Conservation (phyloP, 2,888 invertebrate species). For the Ormyrus rosae region DNA sequence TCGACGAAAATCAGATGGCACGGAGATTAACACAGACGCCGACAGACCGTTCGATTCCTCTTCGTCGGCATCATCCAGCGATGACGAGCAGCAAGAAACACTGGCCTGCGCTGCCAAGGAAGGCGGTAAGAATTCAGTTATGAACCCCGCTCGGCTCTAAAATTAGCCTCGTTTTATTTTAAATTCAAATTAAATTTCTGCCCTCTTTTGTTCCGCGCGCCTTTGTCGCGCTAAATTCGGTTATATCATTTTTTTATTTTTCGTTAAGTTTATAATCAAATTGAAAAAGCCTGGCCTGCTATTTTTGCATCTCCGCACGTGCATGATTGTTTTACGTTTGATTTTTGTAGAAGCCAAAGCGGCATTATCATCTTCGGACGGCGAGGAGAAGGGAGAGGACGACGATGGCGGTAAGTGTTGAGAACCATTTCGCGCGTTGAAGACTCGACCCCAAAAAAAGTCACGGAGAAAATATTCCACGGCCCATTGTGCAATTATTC, state of each 20-base stretch:
- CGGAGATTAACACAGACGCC: constrained; percentile 62
- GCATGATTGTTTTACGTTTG: constrained; percentile 60
- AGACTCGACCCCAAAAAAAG: constrained; percentile 42
- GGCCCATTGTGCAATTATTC: constrained; percentile 8
- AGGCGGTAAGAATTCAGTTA: constrained; percentile 77
- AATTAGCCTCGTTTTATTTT: not conserved
- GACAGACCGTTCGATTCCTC: constrained; percentile 70
- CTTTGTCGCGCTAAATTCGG: no score
- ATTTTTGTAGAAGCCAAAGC: constrained; percentile 72
- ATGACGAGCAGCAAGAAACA: constrained; percentile 72
- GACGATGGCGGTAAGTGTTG: constrained; percentile 56
- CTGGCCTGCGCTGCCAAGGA: constrained; percentile 75
- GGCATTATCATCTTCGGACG: constrained; percentile 72
- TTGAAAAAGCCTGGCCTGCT: not conserved
- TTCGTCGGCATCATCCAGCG: constrained; percentile 75
- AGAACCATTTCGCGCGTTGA: constrained; percentile 9
- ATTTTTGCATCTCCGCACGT: constrained; percentile 65
- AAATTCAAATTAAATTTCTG: not conserved
- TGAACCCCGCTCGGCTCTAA: not conserved
- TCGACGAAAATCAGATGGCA: constrained; percentile 67
- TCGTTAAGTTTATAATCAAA: not conserved
- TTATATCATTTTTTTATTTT: not conserved
- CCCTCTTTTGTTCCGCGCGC: no score
- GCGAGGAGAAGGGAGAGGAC: constrained; percentile 70
- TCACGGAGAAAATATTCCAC: constrained; percentile 14